These are phyloP conservation scores for Sminthurides bifidus DNA, from an alignment of 1,140 invertebrate genomes.

Conservation along the genomic window DNA sequence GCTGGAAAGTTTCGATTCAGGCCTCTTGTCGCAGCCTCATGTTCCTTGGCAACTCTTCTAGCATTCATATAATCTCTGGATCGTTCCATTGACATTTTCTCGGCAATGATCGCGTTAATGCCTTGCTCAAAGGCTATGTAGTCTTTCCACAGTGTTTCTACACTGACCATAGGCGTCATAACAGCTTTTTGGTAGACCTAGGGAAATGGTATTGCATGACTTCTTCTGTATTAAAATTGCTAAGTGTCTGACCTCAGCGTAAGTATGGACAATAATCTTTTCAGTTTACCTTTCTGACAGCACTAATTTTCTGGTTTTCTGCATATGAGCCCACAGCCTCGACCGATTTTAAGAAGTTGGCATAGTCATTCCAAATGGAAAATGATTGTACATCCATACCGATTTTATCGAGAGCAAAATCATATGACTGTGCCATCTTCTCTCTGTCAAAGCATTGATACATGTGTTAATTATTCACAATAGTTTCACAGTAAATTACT, in stretches of 20 bases:
- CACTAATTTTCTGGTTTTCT: constrained; percentile 97
- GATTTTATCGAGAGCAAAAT: constrained; percentile 97
- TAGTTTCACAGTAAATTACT: neutral
- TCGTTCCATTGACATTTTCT: constrained; percentile 81
- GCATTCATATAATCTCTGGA: constrained; percentile 97
- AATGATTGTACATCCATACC: constrained; percentile 95
- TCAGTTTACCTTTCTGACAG: constrained; percentile 72
- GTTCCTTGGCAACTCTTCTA: constrained; percentile 85
- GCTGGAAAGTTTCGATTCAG: constrained; percentile 88
- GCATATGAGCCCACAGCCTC: constrained; percentile 97
- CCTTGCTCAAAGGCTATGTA: constrained; percentile 88
- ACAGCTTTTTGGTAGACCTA: constrained; percentile 87
- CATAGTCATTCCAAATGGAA: constrained; percentile 95
- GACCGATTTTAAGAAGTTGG: constrained; percentile 91
- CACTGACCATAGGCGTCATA: constrained; percentile 92
- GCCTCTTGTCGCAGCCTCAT: constrained; percentile 87
- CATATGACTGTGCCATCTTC: constrained; percentile 98
- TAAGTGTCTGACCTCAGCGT: too few species aligned
- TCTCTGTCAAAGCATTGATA: constrained; percentile 48
- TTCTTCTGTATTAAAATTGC: neutral
- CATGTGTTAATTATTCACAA: neutral
- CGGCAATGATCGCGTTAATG: constrained; percentile 93
- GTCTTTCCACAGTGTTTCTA: constrained; percentile 97
- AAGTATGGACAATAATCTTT: neutral
- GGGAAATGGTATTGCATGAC: neutral